Conservation (phyloP, 2,113 vertebrate species). For the Poicephalus meyeri region DNA sequence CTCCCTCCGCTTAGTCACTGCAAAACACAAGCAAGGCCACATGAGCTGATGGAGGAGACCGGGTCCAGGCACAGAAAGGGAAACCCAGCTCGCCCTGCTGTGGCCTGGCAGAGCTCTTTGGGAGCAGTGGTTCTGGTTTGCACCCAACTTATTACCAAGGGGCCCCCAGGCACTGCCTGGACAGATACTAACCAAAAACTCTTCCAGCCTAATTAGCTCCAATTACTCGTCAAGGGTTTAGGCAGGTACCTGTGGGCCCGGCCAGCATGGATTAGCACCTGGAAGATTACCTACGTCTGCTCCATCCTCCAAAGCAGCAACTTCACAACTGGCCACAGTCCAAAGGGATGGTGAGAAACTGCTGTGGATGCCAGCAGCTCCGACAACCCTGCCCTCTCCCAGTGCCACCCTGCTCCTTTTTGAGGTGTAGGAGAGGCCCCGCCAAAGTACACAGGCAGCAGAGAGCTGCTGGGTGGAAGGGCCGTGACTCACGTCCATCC, state of each 20-base stretch:
- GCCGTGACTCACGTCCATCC: constrained; percentile 34
- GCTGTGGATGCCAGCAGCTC: neutral
- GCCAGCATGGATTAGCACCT: neutral
- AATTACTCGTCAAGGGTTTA: neutral
- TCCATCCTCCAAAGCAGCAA: neutral
- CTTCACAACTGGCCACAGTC: neutral
- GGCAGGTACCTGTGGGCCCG: neutral
- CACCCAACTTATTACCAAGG: neutral
- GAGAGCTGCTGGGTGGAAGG: neutral
- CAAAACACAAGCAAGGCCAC: constrained; percentile 57
- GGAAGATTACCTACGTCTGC: neutral
- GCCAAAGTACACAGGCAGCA: neutral
- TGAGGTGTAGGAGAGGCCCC: neutral
- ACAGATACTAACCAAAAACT: neutral
- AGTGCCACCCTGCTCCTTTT: constrained; percentile 16
- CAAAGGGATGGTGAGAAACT: neutral
- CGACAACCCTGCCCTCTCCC: neutral
- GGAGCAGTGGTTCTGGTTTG: neutral
- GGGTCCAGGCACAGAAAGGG: neutral
- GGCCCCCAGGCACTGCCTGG: neutral
- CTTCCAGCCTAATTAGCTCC: constrained; percentile 14
- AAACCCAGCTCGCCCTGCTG: neutral
- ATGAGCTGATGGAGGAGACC: neutral
- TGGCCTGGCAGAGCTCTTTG: neutral
- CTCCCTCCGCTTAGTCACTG: constrained; percentile 46